Evolutionary conservation across 2,113 vertebrate species (phyloP).

Genomic region (Sapajus apella): DNA sequence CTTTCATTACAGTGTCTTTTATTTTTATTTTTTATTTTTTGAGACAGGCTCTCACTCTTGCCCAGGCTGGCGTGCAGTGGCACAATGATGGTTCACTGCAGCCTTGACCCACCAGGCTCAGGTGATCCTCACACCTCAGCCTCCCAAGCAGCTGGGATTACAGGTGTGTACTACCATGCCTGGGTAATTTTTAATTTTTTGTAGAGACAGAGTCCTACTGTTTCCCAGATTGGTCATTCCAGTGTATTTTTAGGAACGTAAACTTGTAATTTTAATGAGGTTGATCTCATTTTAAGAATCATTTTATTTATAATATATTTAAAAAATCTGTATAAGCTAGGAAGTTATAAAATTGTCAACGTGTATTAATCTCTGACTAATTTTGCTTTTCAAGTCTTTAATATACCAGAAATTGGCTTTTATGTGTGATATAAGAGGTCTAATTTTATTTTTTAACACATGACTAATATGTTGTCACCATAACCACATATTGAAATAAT

Average conservation of each 20-base stretch:
- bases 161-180: too few relatives aligned
- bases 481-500: neutral
- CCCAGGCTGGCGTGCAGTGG: too few relatives aligned
- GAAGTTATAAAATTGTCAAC: neutral
- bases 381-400: slow-evolving; percentile 27
- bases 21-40: too few relatives aligned
- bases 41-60: too few relatives aligned
- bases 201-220: too few relatives aligned
- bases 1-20: neutral
- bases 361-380: neutral
- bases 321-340: neutral
- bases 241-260: neutral
- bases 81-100: too few relatives aligned
- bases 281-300: neutral
- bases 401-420: neutral
- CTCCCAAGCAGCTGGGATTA: too few relatives aligned
- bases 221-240: too few relatives aligned
- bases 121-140: too few relatives aligned
- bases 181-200: too few relatives aligned
- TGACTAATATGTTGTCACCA: neutral
- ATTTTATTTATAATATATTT: slow-evolving; percentile 29
- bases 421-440: neutral
- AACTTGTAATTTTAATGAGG: slow-evolving; percentile 8
- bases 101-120: too few relatives aligned
- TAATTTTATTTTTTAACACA: neutral